A percentile compares a stretch with the other conserved stretches of the same genome.
phyloP scores from a whole-genome alignment of 2,113 vertebrate species.

The Dasyprocta punctata region DNA sequence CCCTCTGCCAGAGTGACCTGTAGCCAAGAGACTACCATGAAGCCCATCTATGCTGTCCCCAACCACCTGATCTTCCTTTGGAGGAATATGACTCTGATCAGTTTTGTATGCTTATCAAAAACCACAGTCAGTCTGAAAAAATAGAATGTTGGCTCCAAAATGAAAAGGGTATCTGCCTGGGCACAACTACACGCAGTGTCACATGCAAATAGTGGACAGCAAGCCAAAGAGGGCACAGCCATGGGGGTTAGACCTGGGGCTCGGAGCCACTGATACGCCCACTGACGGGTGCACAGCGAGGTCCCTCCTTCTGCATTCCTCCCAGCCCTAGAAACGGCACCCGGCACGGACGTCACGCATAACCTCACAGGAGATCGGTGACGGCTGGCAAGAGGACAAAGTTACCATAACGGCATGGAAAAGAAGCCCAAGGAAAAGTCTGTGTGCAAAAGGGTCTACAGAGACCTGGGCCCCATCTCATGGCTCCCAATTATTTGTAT shows the following conservation, averaged over 20 bases:
- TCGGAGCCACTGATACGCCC: background rate
- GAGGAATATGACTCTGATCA: background rate
- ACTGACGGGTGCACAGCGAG: fast-evolving
- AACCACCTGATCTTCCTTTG: background rate
- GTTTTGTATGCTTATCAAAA: background rate
- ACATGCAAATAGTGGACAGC: background rate
- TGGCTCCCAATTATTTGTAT: background rate
- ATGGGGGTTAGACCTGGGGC: background rate
- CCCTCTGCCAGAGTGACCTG: background rate
- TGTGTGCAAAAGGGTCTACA: background rate
- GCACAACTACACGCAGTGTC: background rate
- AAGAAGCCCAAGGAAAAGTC: background rate
- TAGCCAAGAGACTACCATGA: background rate
- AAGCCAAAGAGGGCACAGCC: background rate
- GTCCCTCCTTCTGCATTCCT: fast-evolving
- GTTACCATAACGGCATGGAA: background rate
- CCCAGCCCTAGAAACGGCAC: background rate
- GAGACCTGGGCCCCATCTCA: background rate
- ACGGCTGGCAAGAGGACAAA: background rate
- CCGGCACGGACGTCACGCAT: background rate
- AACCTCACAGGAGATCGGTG: conserved; percentile 37
- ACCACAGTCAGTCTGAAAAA: background rate
- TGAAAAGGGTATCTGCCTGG: background rate
- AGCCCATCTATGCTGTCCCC: background rate
- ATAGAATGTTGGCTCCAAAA: background rate